Percentiles rank a stretch among this genome's conserved stretches.
phyloP scores from a whole-genome alignment of 53 echinoderm and acorn worm species.

The Pentamera pediparva region DNA sequence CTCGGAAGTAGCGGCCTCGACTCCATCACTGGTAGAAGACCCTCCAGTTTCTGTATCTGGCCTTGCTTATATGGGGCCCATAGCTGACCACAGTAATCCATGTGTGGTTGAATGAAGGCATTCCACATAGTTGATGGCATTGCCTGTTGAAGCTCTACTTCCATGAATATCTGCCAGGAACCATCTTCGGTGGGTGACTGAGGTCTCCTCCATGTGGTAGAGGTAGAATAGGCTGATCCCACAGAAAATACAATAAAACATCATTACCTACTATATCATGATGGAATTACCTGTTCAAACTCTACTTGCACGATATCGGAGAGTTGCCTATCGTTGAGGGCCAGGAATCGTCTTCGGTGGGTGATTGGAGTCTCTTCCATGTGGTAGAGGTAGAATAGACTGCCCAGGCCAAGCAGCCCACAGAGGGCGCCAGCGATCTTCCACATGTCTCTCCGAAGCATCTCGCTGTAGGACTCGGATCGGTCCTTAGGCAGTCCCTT shows the following conservation, averaged over 20 bases:
- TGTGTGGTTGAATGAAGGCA: too few relatives aligned
- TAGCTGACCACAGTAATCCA: too few relatives aligned
- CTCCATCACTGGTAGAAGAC: too few relatives aligned
- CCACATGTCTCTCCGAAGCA: constrained; percentile 52
- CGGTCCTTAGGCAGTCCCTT: constrained; percentile 58
- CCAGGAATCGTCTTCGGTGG: constrained; percentile 74
- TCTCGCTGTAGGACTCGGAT: constrained; percentile 36
- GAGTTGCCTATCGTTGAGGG: constrained; percentile 70
- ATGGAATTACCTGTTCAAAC: constrained; percentile 70
- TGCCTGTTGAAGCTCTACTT: constrained; percentile 68
- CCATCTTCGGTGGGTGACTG: constrained; percentile 71
- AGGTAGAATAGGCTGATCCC: constrained; percentile 56
- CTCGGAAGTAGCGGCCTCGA: too few relatives aligned
- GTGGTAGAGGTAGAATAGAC: constrained; percentile 61
- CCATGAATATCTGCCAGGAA: constrained; percentile 83
- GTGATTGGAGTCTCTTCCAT: constrained; percentile 75
- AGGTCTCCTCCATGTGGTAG: constrained; percentile 64
- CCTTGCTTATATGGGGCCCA: too few relatives aligned
- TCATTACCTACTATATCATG: too few relatives aligned
- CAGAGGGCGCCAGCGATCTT: constrained; percentile 45
- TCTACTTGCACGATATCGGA: constrained; percentile 64
- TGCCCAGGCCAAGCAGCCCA: constrained; percentile 37
- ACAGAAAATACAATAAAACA: too few relatives aligned
- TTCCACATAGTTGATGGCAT: too few relatives aligned
- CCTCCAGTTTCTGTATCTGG: too few relatives aligned